phyloP scores from a whole-genome alignment of 2,113 vertebrate species.

The Tyto alba region DNA sequence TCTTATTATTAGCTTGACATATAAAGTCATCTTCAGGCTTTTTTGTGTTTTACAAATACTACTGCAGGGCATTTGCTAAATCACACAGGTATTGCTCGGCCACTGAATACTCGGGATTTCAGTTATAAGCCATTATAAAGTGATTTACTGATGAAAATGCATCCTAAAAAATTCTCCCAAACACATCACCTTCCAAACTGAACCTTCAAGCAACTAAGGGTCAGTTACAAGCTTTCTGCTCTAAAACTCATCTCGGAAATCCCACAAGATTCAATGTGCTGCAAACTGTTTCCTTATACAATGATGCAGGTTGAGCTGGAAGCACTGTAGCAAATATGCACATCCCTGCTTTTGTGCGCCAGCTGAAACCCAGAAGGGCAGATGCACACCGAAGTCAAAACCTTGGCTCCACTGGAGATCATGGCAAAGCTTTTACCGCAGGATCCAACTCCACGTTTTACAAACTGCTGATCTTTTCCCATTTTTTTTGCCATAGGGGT shows the following conservation, averaged over 20 bases:
- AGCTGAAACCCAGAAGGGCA: not conserved
- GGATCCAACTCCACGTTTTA: not conserved
- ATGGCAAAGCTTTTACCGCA: not conserved
- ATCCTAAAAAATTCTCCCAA: not conserved
- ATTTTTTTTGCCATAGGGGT: not conserved
- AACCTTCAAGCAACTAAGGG: not conserved
- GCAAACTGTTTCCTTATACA: fast-evolving
- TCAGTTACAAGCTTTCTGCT: not conserved
- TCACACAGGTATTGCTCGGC: not conserved
- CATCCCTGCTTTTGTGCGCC: not conserved
- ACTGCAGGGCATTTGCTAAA: not conserved
- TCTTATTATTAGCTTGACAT: not conserved
- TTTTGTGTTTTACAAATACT: not conserved
- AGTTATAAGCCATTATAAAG: not conserved
- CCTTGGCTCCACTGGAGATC: not conserved
- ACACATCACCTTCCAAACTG: not conserved
- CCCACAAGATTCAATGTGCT: not conserved
- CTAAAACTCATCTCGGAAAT: not conserved
- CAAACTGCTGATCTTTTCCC: not conserved
- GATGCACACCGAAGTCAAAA: not conserved
- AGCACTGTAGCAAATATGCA: not conserved
- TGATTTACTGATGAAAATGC: not conserved
- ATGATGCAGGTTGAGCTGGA: not conserved
- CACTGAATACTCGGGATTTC: not conserved
- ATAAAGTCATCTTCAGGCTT: not conserved